Conservation (phyloP, 2,797 vertebrate genomes). For the Bucorvus abyssinicus region DNA sequence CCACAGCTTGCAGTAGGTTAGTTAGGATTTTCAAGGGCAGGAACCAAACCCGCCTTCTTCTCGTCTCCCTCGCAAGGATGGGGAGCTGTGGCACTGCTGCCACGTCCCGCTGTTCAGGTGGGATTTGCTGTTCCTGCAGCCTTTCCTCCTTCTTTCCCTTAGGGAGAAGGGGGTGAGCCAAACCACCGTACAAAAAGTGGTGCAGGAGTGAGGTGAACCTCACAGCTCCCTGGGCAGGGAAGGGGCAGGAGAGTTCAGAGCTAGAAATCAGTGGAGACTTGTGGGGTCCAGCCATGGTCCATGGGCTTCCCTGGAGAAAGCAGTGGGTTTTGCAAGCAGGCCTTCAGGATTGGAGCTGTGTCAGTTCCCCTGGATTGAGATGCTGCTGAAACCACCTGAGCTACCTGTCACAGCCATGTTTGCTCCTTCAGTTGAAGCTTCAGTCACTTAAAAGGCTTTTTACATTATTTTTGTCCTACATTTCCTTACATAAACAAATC, state of each 20-base stretch:
- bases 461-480: not conserved
- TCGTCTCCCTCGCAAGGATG: rapidly evolving
- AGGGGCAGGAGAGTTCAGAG: not conserved
- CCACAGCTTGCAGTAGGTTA: not conserved
- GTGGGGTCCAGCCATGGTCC: not conserved
- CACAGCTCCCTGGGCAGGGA: not conserved
- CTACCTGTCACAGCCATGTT: not conserved
- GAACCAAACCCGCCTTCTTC: not conserved
- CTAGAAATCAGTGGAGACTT: not conserved
- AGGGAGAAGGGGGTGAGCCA: not conserved
- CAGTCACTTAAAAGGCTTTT: not conserved
- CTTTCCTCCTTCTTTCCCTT: not conserved
- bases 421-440: not conserved
- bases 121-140: not conserved
- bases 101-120: rapidly evolving
- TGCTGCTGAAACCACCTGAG: not conserved
- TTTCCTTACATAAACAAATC: not conserved
- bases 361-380: not conserved
- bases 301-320: not conserved
- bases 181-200: not conserved
- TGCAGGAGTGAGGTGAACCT: not conserved
- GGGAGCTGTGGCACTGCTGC: not conserved
- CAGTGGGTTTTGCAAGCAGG: not conserved
- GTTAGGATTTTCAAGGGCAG: not conserved
- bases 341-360: not conserved